A percentile compares a stretch with the other conserved stretches of the same genome.
These are phyloP conservation scores for Heliconius aoede DNA, from an alignment of 2,888 invertebrate species.

Conservation along the genomic window DNA sequence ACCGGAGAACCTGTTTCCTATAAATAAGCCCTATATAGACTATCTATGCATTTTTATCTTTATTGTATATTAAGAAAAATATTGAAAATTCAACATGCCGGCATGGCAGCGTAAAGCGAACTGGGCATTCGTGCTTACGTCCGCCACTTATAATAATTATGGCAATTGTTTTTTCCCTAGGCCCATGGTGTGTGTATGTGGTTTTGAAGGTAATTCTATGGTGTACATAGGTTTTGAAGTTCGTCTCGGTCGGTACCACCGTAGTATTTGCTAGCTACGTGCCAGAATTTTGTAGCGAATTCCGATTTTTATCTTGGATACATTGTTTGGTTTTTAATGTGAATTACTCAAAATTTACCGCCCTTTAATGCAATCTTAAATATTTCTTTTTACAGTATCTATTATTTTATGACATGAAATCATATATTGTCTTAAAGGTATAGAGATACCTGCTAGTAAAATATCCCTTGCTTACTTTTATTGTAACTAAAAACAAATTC, in stretches of 20 bases:
- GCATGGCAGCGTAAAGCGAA: slow-evolving; percentile 59
- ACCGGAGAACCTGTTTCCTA: slow-evolving; percentile 58
- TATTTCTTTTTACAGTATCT: background rate
- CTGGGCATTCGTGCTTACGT: slow-evolving; percentile 66
- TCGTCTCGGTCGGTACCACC: slow-evolving; percentile 33
- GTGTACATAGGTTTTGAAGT: slow-evolving; percentile 37
- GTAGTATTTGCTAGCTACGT: slow-evolving; percentile 29
- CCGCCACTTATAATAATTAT: slow-evolving; percentile 78
- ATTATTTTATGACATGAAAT: too few species aligned
- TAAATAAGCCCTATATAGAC: slow-evolving; percentile 45
- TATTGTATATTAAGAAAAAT: slow-evolving; percentile 43
- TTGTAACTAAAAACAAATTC: too few species aligned
- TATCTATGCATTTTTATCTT: slow-evolving; percentile 52
- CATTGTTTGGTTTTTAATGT: slow-evolving; percentile 16
- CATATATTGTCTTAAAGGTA: too few species aligned
- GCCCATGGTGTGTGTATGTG: slow-evolving; percentile 54
- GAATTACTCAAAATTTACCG: background rate
- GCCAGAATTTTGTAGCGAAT: slow-evolving; percentile 17
- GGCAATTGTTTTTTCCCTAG: slow-evolving; percentile 75
- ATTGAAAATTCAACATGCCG: slow-evolving; percentile 51
- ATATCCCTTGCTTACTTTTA: too few species aligned
- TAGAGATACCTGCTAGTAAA: too few species aligned
- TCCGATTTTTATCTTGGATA: slow-evolving; percentile 5
- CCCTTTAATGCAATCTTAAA: background rate
- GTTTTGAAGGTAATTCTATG: slow-evolving; percentile 58